phyloP scores from a whole-genome alignment of 2,888 invertebrate species.

The Serripes groenlandicus region DNA sequence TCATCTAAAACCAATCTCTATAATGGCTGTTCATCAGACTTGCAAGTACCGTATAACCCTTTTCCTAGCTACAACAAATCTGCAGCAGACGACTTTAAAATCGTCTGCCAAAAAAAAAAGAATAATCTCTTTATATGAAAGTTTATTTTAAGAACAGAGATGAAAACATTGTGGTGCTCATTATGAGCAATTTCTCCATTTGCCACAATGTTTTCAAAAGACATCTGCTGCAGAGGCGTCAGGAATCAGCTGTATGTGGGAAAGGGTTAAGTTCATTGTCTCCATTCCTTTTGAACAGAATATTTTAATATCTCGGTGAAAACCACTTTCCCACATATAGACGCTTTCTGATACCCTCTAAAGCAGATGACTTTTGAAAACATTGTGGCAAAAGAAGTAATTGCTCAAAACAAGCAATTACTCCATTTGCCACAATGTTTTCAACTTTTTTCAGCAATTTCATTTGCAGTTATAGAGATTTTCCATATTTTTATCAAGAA shows the following conservation, averaged over 20 bases:
- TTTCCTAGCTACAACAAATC: background rate
- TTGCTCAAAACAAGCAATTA: background rate
- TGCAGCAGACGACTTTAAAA: background rate
- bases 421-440: slow-evolving; percentile 6
- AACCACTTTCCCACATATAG: too few species aligned
- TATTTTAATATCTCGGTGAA: too few species aligned
- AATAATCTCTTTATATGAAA: background rate
- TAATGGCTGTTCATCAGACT: too few species aligned
- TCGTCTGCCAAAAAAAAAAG: background rate
- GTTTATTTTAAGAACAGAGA: background rate
- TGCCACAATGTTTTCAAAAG: background rate
- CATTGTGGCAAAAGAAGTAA: background rate
- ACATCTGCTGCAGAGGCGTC: background rate
- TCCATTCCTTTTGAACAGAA: too few species aligned
- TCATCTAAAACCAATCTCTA: too few species aligned
- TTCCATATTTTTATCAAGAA: too few species aligned
- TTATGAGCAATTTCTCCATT: background rate
- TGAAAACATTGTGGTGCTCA: background rate
- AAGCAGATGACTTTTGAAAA: background rate
- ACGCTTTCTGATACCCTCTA: too few species aligned
- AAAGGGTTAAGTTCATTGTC: background rate
- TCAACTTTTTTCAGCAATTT: too few species aligned
- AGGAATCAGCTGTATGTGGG: background rate
- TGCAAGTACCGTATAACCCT: too few species aligned
- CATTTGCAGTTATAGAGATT: too few species aligned